A percentile compares a stretch with the other conserved stretches of the same genome.
These are phyloP conservation scores for Ctenopoma multispine DNA, from an alignment of 2,797 vertebrate genomes.

Conservation along the genomic window DNA sequence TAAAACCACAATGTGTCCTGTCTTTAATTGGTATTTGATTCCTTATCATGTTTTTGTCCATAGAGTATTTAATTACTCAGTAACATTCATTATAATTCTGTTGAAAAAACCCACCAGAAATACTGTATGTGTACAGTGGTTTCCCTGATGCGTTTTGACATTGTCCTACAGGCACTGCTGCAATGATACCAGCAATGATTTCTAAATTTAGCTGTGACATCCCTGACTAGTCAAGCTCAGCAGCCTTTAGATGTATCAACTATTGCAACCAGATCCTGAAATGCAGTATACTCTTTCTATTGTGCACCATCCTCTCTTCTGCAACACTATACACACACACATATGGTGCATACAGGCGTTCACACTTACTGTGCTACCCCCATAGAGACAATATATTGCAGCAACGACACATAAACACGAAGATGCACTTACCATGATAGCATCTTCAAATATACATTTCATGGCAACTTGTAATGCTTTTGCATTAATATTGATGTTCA, in stretches of 20 bases:
- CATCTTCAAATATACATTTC: slow-evolving; percentile 25
- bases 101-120: neutral
- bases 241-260: slow-evolving; percentile 55
- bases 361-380: slow-evolving; percentile 23
- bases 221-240: slow-evolving; percentile 56
- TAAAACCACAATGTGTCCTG: slow-evolving; percentile 19
- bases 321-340: slow-evolving; percentile 74
- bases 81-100: neutral
- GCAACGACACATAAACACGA: slow-evolving; percentile 26
- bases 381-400: slow-evolving; percentile 49
- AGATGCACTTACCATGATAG: slow-evolving; percentile 24
- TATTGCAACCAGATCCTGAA: slow-evolving; percentile 73
- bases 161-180: slow-evolving; percentile 13
- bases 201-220: slow-evolving; percentile 69
- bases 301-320: slow-evolving; percentile 54
- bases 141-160: slow-evolving; percentile 41
- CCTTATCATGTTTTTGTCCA: neutral
- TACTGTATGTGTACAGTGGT: neutral
- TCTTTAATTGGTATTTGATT: neutral
- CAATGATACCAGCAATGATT: slow-evolving; percentile 29
- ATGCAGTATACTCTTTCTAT: slow-evolving; percentile 57
- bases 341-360: slow-evolving; percentile 15
- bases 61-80: neutral
- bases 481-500: slow-evolving; percentile 20
- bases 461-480: neutral